Evolutionary conservation across 1,140 invertebrate species (phyloP), one percentile per base, ranked within the genome.

Genomic region (Diprion similis): DNA sequence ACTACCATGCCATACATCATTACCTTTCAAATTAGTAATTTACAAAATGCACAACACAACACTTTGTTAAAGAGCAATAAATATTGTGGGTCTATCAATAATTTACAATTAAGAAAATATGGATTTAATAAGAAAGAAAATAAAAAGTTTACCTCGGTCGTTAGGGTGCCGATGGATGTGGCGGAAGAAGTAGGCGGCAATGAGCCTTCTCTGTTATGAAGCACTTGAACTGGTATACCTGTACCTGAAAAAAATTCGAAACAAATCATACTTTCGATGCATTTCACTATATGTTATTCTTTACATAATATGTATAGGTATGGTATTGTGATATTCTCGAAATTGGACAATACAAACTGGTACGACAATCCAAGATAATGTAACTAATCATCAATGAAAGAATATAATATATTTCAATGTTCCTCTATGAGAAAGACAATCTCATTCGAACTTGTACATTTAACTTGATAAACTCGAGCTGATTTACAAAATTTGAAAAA

Each of bases 191-290:
- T 67, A 68, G 85, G 84, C 17, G 86, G 85, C n/a, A 86, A 70
- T 66, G 86, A 88, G 77, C 82, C 80, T 78, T 88, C 86, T 67
- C 86, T 84, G 70, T 82, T 87, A 70, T 85, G 84, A 75, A 82
- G 69, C 70, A 86, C 71, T 80, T 86, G 83, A n/a, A 76, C 68
- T 66, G 75, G 74, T 47, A 47, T 46, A 70, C n/a, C 69, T 45
- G 69, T 68, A 18, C 19, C 66, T 68, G 11, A 0, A 45, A 15
- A 24, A 68, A 18, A 68, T 68, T 13, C 4, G 37, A 68, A 68
- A 68, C 37, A 68, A 18, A 37, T 37, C 24, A 37, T 37, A 37
- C 24, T 37, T 37, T 1, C 24, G 6, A 37, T 37, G 24, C 6
- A 37, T 6, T 37, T 37, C 6, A 37, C 6, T 37, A 37, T 37